Conservation (phyloP, 2,888 invertebrate species). For the Rotaria sp. region DNA sequence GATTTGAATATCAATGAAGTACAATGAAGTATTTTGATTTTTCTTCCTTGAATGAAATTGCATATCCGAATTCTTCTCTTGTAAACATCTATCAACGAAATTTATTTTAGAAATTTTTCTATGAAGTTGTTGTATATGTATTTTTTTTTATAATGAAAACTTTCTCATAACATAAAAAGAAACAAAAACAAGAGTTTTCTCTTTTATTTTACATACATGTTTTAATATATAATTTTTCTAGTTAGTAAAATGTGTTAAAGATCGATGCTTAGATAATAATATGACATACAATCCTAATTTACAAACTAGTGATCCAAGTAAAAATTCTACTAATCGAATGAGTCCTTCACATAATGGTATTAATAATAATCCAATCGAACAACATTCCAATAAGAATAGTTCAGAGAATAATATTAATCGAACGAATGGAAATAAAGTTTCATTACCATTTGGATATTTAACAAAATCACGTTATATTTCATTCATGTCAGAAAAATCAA, state of each 20-base stretch:
- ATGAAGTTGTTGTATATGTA: too few species aligned
- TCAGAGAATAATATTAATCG: neutral
- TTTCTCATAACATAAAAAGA: too few species aligned
- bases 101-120: too few species aligned
- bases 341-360: neutral
- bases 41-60: too few species aligned
- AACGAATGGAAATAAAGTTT: neutral
- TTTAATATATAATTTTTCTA: neutral
- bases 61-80: too few species aligned
- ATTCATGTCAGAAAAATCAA: neutral
- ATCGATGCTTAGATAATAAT: neutral
- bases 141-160: too few species aligned
- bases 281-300: neutral
- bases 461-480: constrained; percentile 17
- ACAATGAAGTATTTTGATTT: too few species aligned
- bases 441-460: neutral
- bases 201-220: too few species aligned
- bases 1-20: too few species aligned
- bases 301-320: neutral
- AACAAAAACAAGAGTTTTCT: too few species aligned
- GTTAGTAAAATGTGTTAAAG: neutral
- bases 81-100: too few species aligned
- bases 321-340: neutral
- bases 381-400: neutral
- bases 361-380: neutral